phyloP scores from a whole-genome alignment of 2,888 invertebrate species.

The Scaptomyza parva region DNA sequence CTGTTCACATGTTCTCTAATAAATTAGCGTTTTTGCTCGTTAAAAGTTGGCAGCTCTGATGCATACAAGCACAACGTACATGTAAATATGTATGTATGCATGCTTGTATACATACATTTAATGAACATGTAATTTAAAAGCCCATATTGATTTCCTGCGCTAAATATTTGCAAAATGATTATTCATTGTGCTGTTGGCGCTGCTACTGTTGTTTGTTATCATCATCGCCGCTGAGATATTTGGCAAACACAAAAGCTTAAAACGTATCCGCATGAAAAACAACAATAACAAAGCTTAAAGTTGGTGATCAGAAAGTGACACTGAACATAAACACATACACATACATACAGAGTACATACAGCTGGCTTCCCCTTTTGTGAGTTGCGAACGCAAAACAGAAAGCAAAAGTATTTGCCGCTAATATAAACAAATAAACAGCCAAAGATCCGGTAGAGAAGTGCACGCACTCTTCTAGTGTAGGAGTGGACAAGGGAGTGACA shows the following conservation, averaged over 20 bases:
- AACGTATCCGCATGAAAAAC: conserved; percentile 27
- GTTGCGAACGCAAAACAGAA: conserved; percentile 56
- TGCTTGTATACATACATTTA: conserved; percentile 18
- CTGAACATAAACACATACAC: conserved; percentile 17
- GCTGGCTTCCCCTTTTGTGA: conserved; percentile 29
- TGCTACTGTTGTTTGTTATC: conserved; percentile 26
- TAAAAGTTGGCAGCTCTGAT: conserved; percentile 9
- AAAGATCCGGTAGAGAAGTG: conserved; percentile 70
- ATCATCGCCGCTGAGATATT: conserved; percentile 36
- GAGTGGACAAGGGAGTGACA: conserved; percentile 26
- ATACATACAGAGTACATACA: conserved; percentile 13
- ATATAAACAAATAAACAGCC: conserved; percentile 79
- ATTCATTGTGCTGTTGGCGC: conserved; percentile 30
- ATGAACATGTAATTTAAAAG: conserved; percentile 52
- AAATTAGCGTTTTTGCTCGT: not conserved
- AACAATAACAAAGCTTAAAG: conserved; percentile 22
- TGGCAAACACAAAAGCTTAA: conserved; percentile 48
- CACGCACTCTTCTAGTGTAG: conserved; percentile 23
- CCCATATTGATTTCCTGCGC: conserved; percentile 59
- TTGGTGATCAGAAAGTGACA: conserved; percentile 41
- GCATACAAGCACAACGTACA: conserved; percentile 7
- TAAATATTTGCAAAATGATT: conserved; percentile 64
- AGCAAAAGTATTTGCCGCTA: conserved; percentile 77
- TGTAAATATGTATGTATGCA: too few relatives aligned
- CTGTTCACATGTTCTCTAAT: not conserved